Evolutionary conservation across 1,140 invertebrate species (phyloP), one percentile per base, ranked within the genome.

Genomic region (Cherax quadricarinatus): DNA sequence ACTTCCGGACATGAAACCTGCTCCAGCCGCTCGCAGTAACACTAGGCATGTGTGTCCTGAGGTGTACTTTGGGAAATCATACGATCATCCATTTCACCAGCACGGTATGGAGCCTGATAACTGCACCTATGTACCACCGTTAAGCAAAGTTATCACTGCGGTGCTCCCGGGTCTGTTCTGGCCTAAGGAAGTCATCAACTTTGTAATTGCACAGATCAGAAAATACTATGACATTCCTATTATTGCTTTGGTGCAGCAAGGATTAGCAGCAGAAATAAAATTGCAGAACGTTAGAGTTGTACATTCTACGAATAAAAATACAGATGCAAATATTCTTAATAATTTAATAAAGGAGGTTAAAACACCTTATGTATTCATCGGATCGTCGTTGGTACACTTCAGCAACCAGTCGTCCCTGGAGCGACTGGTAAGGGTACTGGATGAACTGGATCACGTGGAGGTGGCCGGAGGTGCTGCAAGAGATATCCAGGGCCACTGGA

Each of bases 351-450:
- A 70, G 18, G 5, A 21, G 85, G 16, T 73, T 2, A 75, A 48
- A 18, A 86, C 85, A 51, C 85, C 85, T 2, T 86, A 73, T 51
- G 85, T 86, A 66, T 70, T 86, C 3, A 62, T 86, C 12, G 85
- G 60, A 9, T 4, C 62, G 14, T 86, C 85, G 14, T 66, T 86
- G 66, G 70, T 21, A 12, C 85, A 86, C 66, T 86, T 86, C 85
- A 86, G 70, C 85, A 83, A 83, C 51, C 85, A 86, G 66, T 86
- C 85, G 9, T 86, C 85, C 30, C 49, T 86, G 41, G 85, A 86
- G 14, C 70, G 85, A 6, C 85, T 86, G 41, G 85, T 86, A 48
- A 9, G 85, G 49, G 70, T 86, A 6, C 66, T 86, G 48, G 85
- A 86, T 30, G 85, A 86, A 18, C 16, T 73, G n/a, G 66, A 48